Conservation (phyloP, 92 coral and sea anemone genomes). For the Bergia puertoricense region DNA sequence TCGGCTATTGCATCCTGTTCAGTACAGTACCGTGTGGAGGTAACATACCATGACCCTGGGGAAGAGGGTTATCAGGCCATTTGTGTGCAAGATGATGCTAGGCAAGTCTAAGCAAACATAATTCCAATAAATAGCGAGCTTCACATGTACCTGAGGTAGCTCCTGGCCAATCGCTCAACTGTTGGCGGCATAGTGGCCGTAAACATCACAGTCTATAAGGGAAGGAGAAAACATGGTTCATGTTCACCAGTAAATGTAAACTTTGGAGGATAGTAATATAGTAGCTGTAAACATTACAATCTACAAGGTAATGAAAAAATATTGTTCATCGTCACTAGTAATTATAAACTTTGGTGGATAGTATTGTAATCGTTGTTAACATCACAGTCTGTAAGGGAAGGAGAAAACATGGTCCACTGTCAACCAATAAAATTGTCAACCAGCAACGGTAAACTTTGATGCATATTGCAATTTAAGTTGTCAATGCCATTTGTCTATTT, state of each 20-base stretch:
- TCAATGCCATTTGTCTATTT: too few species aligned
- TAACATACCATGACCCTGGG: not conserved
- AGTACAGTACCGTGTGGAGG: not conserved
- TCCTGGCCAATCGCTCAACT: conserved; percentile 93
- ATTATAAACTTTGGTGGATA: conserved; percentile 8
- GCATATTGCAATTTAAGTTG: too few species aligned
- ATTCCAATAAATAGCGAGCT: not conserved
- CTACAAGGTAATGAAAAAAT: conserved; percentile 42
- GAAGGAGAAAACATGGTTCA: not conserved
- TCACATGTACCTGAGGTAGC: conserved; percentile 75
- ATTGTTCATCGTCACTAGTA: not conserved
- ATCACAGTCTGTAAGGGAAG: conserved; percentile 73
- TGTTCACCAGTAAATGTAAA: conserved; percentile 18
- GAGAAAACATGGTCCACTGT: not conserved
- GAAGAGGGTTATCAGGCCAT: not conserved
- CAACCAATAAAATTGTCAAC: too few species aligned
- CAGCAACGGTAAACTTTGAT: too few species aligned
- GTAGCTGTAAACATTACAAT: conserved; percentile 97
- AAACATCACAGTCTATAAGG: conserved; percentile 92
- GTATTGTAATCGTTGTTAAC: conserved; percentile 81
- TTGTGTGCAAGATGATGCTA: too few species aligned
- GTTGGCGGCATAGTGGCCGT: conserved; percentile 99
- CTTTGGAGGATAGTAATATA: conserved; percentile 7
- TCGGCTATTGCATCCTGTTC: not conserved
- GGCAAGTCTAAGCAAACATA: too few species aligned